Evolutionary conservation across 2,113 vertebrate species (phyloP), one percentile per base, ranked within the genome.

Genomic region (Microcebus griseorufus): DNA sequence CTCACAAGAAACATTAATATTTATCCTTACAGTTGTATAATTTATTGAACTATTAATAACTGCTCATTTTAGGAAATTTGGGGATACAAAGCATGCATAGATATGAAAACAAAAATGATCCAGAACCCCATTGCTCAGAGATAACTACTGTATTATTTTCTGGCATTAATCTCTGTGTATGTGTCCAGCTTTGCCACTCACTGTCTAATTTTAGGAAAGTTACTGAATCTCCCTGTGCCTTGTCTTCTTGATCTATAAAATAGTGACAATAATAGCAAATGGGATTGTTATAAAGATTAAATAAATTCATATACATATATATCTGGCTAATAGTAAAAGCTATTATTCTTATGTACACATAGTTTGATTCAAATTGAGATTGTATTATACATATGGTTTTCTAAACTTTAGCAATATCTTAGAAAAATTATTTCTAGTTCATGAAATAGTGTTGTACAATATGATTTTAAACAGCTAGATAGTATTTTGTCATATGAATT

Each of bases 371-470:
- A 92, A 89, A 92, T 53, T 88, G 60, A 58, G 8, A 70, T 72
- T 60, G 16, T 16, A 48, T n/a, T 87, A 45, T 55, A 64, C 6
- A 62, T 48, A 32, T 58, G 16, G 53, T 25, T 90, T 82, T 96
- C 78, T 62, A 78, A 72, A 79, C 69, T 45, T 92, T 51, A 88
- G 11, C 7, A 75, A 8, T 73, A 45, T 69, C 6, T 84, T 55
- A 80, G 70, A 9, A 73, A 96, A 92, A 84, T 79, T 65, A 79
- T 78, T 93, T 91, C 69, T 51, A 67, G 87, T 72, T 96, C 2
- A 88, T 70, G 3, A 58, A 86, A 79, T 75, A 32, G 14, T 34
- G 7, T 60, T 67, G 25, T 53, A 58, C 23, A n/a, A 60, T 69
- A n/a, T 58, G 4, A 32, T 75, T 84, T 93, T 67, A 78, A 93